These are phyloP conservation scores for Zygogramma bicolorata DNA, from an alignment of 2,888 invertebrate genomes.

Conservation along the genomic window DNA sequence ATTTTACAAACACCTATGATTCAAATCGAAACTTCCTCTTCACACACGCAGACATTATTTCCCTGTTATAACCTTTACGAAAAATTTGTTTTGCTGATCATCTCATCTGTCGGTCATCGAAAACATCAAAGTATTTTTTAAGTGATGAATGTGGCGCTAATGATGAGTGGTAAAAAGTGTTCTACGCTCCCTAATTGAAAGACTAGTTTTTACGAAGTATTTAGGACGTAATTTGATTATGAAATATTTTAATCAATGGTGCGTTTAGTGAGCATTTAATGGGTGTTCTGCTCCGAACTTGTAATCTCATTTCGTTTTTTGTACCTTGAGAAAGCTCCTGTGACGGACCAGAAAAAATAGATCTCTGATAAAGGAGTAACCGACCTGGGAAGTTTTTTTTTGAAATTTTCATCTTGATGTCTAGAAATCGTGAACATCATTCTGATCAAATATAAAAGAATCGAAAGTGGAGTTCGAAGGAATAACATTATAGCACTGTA, in stretches of 20 bases:
- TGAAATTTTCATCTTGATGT: too few relatives aligned
- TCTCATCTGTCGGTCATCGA: neutral
- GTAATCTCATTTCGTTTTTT: neutral
- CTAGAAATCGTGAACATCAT: too few relatives aligned
- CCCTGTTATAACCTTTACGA: too few relatives aligned
- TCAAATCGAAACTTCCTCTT: too few relatives aligned
- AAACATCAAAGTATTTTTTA: constrained; percentile 13
- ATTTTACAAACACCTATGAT: too few relatives aligned
- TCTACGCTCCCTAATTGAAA: constrained; percentile 17
- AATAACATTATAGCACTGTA: too few relatives aligned
- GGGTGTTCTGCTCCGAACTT: neutral
- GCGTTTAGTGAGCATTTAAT: constrained; percentile 13
- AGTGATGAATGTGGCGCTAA: constrained; percentile 13
- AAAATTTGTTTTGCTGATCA: neutral
- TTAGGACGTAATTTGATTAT: constrained; percentile 22
- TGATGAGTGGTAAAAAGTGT: constrained; percentile 16
- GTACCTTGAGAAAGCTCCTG: neutral
- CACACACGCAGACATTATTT: too few relatives aligned
- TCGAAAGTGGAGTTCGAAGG: too few relatives aligned
- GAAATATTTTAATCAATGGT: constrained; percentile 24
- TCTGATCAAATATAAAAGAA: too few relatives aligned
- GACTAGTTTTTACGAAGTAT: constrained; percentile 18
- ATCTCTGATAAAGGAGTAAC: too few relatives aligned
- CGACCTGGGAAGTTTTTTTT: too few relatives aligned
- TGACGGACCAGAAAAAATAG: too few relatives aligned